These are phyloP conservation scores for Conus ventricosus DNA, from an alignment of 1,140 invertebrate genomes.

Conservation along the genomic window DNA sequence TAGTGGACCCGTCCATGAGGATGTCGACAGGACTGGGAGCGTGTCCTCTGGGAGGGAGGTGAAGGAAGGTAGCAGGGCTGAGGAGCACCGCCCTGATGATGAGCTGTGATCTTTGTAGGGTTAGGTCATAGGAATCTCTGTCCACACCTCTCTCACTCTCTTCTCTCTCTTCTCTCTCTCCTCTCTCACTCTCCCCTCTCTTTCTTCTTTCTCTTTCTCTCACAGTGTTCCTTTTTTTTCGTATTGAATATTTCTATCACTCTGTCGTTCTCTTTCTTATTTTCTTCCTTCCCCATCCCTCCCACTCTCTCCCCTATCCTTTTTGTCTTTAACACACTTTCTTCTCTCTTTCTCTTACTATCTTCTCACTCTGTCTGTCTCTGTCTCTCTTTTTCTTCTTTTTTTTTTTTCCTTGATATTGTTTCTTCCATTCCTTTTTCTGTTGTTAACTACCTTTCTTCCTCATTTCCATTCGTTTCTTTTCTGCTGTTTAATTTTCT, in stretches of 20 bases:
- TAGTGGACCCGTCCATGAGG: neutral
- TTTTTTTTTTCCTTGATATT: too few relatives aligned
- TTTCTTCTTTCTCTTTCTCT: too few relatives aligned
- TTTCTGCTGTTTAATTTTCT: neutral
- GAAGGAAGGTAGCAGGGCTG: neutral
- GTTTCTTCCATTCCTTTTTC: neutral
- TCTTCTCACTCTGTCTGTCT: too few relatives aligned
- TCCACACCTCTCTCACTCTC: neutral
- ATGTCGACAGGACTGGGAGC: neutral
- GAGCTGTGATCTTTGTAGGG: neutral
- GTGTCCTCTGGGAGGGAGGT: neutral
- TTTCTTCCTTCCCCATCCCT: neutral
- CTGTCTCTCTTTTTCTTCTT: too few relatives aligned
- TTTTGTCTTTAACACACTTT: too few relatives aligned
- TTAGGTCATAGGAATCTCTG: neutral
- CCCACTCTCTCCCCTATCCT: too few relatives aligned
- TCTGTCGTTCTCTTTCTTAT: neutral
- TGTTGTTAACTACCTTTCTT: neutral
- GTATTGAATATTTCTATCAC: too few relatives aligned
- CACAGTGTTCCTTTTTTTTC: neutral
- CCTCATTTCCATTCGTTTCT: neutral
- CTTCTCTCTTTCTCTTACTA: too few relatives aligned
- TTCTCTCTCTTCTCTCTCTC: too few relatives aligned
- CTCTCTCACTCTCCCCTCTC: too few relatives aligned
- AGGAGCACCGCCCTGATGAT: neutral